Base-by-base conservation (phyloP, 1,140 invertebrate species). In the Drusus annulatus region DNA sequence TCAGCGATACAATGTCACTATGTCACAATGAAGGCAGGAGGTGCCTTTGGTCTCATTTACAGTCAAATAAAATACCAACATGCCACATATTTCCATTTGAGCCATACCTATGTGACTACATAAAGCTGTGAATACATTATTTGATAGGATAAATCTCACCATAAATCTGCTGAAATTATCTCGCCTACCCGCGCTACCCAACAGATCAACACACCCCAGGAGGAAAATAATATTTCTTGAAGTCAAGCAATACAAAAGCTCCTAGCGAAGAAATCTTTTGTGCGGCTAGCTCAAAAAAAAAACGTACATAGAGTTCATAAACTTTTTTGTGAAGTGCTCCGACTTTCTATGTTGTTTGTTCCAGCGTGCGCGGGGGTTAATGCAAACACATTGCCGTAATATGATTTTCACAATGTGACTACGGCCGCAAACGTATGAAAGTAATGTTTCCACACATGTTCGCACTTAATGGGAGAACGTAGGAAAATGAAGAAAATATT, bases 91-190 rank as follows among this genome's bases (percentile, higher is more conserved):
- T 50, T 31, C 51, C 31, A 50, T 77, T 68, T 77, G 21, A 75
- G 13, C 21, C 71, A 21, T 2, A 10, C 52, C 28, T 25, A 45
- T 28, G 31, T 52, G 7, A 50, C 16, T 28, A 71, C 31, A 74
- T 13, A 25, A 74, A 54, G 25, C 23, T 13, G 50, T 56, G 52
- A 76, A 76, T 76, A 77, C 76, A 45, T 13, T 45, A 77, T 77
- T 63, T 68, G 76, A 52, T 63, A 45, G 51, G 76, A 77, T 77
- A 77, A 77, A 77, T 51, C 76, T 52, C 36, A 76, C 60, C 78
- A 80, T 82, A 82, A 82, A 82, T 82, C 78, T 73, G 62, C 56
- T 51, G 51, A 81, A 81, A 81, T 81, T 81, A 77, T 81, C 80
- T 81, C 80, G 80, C 63, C 6, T 45, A 15, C 50, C 23, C n/a